Base-by-base conservation (phyloP, 1,140 invertebrate species). In the Drosophila malerkotliana region DNA sequence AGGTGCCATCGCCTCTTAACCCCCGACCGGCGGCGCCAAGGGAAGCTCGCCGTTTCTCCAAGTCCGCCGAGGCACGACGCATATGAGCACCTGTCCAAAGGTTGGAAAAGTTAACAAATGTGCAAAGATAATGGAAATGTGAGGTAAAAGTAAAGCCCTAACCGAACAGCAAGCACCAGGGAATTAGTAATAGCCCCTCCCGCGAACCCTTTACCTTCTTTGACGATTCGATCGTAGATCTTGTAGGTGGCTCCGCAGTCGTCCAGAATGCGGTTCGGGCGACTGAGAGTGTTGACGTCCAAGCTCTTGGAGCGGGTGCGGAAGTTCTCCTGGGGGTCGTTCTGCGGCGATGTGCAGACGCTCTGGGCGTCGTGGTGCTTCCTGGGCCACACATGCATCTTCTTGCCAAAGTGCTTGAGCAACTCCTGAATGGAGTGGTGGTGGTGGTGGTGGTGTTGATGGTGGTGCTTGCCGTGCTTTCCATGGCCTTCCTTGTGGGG, bases 161-260 rank as follows among this genome's bases (percentile, higher is more conserved):
- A 53, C 10, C 21, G n/a, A 77, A 81, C 71, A 81, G 85, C 84
- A 89, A 89, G 84, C 89, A 89, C 84, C 84, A 67, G 56, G 26
- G 49, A 53, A 21, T 12, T 52, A 14, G 15, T 2, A 5, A 15
- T 12, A 24, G 7, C 15, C 21, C 21, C 21, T 21, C 21, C 37
- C 26, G 10, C 21, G 14, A 44, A 32, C 45, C 30, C 56, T 75
- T 91, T 94, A 96, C 96, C 96, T 96, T 97, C 95, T 93, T 93
- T 93, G 1, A 97, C 92, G 68, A 97, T 97, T 51, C 93, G 93
- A 72, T 97, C 96, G 84, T 95, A 97, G 77, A 97, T 97, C 83
- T 94, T 93, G 88, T 97, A 97, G 8, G 96, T 96, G 8, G 95
- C 93, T 39, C 95, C 96, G 85, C 96, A 96, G 82, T 97, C 96